Conservation (phyloP, 2,797 vertebrate species). For the Diceros bicornis region DNA sequence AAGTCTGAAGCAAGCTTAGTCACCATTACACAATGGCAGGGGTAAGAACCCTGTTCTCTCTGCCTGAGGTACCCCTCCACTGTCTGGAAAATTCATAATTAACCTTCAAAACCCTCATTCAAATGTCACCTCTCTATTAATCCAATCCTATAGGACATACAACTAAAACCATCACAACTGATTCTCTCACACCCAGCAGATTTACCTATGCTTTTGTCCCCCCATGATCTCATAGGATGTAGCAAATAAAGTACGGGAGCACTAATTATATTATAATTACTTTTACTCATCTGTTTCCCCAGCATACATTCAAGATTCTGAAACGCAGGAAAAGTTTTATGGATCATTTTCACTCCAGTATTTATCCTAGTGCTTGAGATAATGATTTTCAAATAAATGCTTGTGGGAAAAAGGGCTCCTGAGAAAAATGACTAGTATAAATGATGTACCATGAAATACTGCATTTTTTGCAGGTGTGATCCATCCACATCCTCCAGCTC, state of each 20-base stretch:
- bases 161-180: neutral
- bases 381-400: slow-evolving; percentile 6
- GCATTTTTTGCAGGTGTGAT: neutral
- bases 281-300: neutral
- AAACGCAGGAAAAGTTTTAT: neutral
- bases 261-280: neutral
- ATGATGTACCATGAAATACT: neutral
- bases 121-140: neutral
- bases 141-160: neutral
- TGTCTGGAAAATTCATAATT: neutral
- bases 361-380: neutral
- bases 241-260: neutral
- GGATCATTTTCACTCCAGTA: neutral
- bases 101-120: neutral
- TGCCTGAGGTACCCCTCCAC: neutral
- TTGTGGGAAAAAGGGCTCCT: neutral
- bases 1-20: neutral
- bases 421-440: neutral
- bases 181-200: neutral
- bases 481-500: neutral
- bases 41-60: neutral
- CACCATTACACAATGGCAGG: neutral
- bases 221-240: neutral
- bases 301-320: neutral
- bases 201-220: neutral